phyloP scores from a whole-genome alignment of 2,888 invertebrate genomes.

The Oeneis ivallda region DNA sequence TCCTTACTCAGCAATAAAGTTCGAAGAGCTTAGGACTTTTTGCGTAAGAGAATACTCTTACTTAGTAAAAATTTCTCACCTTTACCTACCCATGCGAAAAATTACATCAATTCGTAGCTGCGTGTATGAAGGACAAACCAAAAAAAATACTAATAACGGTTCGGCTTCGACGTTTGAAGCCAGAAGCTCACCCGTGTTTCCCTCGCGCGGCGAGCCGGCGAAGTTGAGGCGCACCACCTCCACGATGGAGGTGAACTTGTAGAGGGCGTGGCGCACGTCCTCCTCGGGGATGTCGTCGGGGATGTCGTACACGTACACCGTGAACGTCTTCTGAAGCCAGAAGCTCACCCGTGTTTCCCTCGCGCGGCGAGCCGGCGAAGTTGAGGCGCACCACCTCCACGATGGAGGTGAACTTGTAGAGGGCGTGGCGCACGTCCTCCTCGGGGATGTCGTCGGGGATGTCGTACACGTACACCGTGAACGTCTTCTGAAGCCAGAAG shows the following conservation, averaged over 20 bases:
- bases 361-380: constrained; percentile 69
- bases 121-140: no score
- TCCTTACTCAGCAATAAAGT: no score
- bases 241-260: constrained; percentile 89
- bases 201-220: constrained; percentile 68
- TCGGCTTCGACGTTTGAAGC: no score
- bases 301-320: constrained; percentile 90
- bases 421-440: constrained; percentile 90
- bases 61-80: no score
- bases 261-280: constrained; percentile 90
- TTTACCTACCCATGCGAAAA: no score
- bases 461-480: constrained; percentile 90
- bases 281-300: constrained; percentile 93
- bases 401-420: constrained; percentile 89
- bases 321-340: constrained; percentile 94
- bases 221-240: constrained; percentile 87
- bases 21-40: no score
- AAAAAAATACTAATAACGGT: no score
- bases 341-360: constrained; percentile 64
- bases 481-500: constrained; percentile 92
- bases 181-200: constrained; percentile 61
- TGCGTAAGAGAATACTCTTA: no score
- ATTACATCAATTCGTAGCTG: no score
- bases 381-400: constrained; percentile 89
- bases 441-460: constrained; percentile 92